phyloP scores from a whole-genome alignment of 2,113 vertebrate genomes.

The Rafetus swinhoei region DNA sequence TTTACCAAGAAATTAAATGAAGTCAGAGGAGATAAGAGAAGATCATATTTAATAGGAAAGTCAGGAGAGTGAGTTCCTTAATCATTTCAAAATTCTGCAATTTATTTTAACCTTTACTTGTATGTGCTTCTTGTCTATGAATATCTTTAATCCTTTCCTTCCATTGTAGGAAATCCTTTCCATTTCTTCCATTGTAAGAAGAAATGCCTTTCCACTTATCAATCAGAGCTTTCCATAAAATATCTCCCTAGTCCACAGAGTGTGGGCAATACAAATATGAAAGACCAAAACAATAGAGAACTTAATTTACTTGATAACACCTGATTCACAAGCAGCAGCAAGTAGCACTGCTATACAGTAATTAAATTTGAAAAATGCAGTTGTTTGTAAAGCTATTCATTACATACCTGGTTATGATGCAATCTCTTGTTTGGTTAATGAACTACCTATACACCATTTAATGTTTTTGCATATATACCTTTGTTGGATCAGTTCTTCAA shows the following conservation, averaged over 20 bases:
- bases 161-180: no score
- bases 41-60: neutral
- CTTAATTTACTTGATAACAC: no score
- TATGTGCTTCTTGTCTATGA: neutral
- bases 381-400: neutral
- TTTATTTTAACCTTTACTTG: neutral
- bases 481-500: neutral
- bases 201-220: no score
- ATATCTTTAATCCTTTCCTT: neutral
- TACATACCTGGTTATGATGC: neutral
- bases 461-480: neutral
- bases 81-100: neutral
- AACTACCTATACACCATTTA: neutral
- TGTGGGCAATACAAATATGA: no score
- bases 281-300: no score
- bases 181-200: no score
- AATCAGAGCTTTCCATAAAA: no score
- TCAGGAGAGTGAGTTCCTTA: neutral
- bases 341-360: neutral
- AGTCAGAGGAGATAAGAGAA: neutral
- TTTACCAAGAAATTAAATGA: neutral
- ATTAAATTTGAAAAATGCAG: neutral
- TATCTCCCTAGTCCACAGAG: no score
- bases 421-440: neutral
- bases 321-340: no score